Evolutionary conservation across 2,797 vertebrate species (phyloP).

Genomic region (Hozukius guyotensis): DNA sequence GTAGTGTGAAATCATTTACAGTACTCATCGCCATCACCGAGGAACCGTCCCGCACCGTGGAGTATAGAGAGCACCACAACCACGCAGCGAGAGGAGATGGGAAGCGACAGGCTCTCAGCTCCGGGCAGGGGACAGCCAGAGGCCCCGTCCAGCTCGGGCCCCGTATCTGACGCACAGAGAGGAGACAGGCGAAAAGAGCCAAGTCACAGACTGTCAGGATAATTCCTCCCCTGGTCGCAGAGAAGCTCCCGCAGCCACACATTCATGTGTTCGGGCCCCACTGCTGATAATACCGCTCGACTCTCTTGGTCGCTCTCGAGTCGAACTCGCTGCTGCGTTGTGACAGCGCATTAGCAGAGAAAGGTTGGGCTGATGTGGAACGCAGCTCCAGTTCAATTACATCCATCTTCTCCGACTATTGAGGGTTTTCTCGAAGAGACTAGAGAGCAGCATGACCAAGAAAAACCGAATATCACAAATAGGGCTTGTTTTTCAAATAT

Average conservation of each 20-base stretch:
- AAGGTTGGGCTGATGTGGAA: conserved; percentile 29
- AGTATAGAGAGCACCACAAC: conserved; percentile 4
- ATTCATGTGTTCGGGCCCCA: conserved; percentile 42
- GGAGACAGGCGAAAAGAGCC: conserved; percentile 73
- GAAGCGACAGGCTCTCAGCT: conserved; percentile 65
- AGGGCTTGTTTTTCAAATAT: background rate
- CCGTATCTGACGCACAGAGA: conserved; percentile 62
- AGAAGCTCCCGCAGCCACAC: conserved; percentile 59
- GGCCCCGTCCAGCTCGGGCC: conserved; percentile 47
- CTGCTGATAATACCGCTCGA: conserved; percentile 38
- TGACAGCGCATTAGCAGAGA: conserved; percentile 63
- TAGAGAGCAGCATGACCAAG: background rate
- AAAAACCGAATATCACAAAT: background rate
- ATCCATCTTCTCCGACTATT: conserved; percentile 2
- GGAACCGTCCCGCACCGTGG: conserved; percentile 9
- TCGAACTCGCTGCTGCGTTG: conserved; percentile 32
- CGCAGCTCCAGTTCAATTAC: conserved; percentile 33
- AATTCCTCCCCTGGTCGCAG: conserved; percentile 56
- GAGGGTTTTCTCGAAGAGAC: background rate
- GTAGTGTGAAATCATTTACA: conserved; percentile 66
- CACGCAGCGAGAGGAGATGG: conserved; percentile 47
- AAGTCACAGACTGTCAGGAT: conserved; percentile 75
- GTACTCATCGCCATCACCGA: conserved; percentile 30
- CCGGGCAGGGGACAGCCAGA: conserved; percentile 48
- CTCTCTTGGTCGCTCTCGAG: conserved; percentile 29